Base-by-base conservation (phyloP, 2,888 invertebrate genomes). In the Dyspetes luteomarginatus region DNA sequence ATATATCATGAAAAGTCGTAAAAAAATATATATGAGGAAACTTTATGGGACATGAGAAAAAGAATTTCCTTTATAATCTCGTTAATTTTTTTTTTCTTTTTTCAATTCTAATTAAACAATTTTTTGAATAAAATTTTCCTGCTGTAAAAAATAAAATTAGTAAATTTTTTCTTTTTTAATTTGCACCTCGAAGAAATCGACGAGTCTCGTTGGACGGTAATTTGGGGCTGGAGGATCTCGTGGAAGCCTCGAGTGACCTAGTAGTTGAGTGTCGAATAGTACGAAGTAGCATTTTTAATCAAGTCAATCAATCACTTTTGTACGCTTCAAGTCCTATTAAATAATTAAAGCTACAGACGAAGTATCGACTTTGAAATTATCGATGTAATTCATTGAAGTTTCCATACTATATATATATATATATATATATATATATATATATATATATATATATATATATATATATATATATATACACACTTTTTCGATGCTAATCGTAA, bases 231-330 rank as follows among this genome's bases (percentile, higher is more conserved):
- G 41, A 22, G n/a, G 77, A 50, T 60, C 71, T 72, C 19, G 74
- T 64, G 28, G 79, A 79, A 71, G 69, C 60, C 72, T 81, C 78
- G 60, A 82, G 60, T 17, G 81, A 75, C 65, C 77, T 84, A 15
- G 78, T 80, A 60, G 79, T 64, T 60, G 86, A 85, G 77, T 86
- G 78, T 52, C 69, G 84, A 64, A 88, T 78, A 19, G 86, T 88
- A 36, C 82, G 77, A 24, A 86, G 71, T 45, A 88, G 75, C 87
- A 87, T 88, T 60, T 81, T 83, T 52, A 5, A 17, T 41, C 24
- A 4, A 62, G 22, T 17, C 43, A n/a, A 19, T 12, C 5, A 12
- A 19, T 22, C 22, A 41, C 17, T 64, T 64, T 5, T 1, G 43
- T 9, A 43, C 24, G 19, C n/a, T n/a, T n/a, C n/a, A n/a, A n/a